These are phyloP conservation scores for Ephestia elutella DNA, from an alignment of 1,140 invertebrate genomes.

Conservation along the genomic window DNA sequence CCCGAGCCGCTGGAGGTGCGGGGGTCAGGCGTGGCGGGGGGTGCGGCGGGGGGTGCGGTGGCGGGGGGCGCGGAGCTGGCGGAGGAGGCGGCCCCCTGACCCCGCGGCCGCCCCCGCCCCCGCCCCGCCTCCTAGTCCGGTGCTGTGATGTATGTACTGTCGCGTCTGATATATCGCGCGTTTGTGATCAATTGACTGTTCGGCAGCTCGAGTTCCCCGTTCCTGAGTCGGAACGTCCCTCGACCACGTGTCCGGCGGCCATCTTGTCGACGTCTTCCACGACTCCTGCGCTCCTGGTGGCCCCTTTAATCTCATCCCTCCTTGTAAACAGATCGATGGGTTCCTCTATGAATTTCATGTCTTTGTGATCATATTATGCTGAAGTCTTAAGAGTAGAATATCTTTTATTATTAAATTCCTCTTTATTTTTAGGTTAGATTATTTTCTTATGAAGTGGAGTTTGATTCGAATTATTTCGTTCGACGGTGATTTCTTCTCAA, in stretches of 20 bases:
- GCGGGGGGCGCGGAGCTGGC: constrained; percentile 34
- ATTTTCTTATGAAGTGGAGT: constrained; percentile 3
- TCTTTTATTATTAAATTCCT: not conserved
- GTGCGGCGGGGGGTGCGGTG: constrained; percentile 12
- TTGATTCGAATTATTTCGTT: constrained; percentile 27
- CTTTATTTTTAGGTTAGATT: constrained; percentile 1
- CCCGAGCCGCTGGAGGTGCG: constrained; percentile 38
- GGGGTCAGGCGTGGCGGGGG: constrained; percentile 22
- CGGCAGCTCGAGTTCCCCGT: too few species aligned
- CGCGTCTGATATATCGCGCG: too few species aligned
- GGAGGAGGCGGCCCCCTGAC: constrained; percentile 60
- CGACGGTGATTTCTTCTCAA: constrained; percentile 38
- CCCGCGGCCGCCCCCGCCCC: not conserved
- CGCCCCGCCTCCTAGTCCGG: too few species aligned
- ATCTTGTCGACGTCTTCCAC: constrained; percentile 46
- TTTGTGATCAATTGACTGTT: too few species aligned
- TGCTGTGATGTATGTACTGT: too few species aligned
- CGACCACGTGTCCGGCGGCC: constrained; percentile 5
- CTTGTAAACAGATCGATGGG: not conserved
- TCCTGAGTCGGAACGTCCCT: too few species aligned
- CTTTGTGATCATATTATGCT: constrained; percentile 9
- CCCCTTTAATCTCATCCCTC: not conserved
- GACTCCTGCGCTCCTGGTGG: constrained; percentile 7
- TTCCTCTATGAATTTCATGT: not conserved
- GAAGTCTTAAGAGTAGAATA: not conserved